Percentiles rank a stretch among this genome's conserved stretches.
These are phyloP conservation scores for Eulemur rubriventer DNA, from an alignment of 2,797 vertebrate species.

Conservation along the genomic window DNA sequence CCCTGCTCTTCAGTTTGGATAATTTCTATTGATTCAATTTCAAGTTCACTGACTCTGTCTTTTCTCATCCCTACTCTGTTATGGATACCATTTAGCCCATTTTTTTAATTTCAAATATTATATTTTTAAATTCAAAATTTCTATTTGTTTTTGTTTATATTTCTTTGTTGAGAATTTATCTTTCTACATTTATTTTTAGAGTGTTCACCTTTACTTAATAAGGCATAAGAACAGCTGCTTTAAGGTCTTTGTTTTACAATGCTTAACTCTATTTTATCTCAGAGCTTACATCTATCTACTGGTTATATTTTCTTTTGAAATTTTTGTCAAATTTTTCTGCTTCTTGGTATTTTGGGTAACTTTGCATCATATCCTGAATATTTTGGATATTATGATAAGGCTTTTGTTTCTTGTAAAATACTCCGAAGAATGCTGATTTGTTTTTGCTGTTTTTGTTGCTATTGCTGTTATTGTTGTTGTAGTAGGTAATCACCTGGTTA, in stretches of 20 bases:
- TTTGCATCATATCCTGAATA: not conserved
- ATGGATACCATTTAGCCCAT: not conserved
- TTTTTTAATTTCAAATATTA: not conserved
- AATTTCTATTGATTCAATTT: not conserved
- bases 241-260: not conserved
- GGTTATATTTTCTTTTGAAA: not conserved
- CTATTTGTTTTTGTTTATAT: not conserved
- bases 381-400: not conserved
- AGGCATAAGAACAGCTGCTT: not conserved
- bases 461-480: not conserved
- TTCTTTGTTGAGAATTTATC: not conserved
- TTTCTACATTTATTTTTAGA: not conserved
- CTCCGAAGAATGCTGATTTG: not conserved
- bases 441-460: not conserved
- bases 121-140: not conserved
- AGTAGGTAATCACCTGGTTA: not conserved
- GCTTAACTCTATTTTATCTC: not conserved
- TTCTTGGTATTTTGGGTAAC: not conserved
- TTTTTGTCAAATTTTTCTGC: not conserved
- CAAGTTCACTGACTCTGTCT: not conserved
- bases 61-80: not conserved
- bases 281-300: not conserved
- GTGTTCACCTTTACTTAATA: not conserved
- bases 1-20: not conserved
- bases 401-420: not conserved